A percentile compares a stretch with the other conserved stretches of the same genome.
phyloP scores from a whole-genome alignment of 2,113 vertebrate species.

The Triplophysa dalaica region DNA sequence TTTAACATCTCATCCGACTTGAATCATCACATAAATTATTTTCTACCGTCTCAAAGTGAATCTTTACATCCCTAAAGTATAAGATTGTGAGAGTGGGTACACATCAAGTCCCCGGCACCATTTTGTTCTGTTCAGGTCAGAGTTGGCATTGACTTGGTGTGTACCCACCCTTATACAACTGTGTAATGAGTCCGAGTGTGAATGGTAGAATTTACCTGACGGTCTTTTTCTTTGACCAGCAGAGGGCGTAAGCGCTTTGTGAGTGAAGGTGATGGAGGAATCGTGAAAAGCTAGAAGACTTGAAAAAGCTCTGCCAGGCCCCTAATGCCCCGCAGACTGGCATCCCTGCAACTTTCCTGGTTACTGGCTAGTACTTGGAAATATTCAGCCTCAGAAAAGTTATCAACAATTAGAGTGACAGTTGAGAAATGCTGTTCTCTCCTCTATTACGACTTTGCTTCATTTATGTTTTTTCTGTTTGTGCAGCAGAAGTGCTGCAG shows the following conservation, averaged over 20 bases:
- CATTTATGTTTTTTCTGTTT: not conserved
- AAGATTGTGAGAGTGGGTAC: too few species aligned
- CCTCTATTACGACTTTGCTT: constrained; percentile 15
- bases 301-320: not conserved
- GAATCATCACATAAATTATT: too few species aligned
- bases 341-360: constrained; percentile 8
- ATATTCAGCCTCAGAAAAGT: constrained; percentile 17
- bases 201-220: too few species aligned
- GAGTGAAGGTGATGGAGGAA: constrained; percentile 83
- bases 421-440: constrained; percentile 5
- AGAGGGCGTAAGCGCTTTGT: constrained; percentile 88
- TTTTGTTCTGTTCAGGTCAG: too few species aligned
- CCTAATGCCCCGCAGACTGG: constrained; percentile 1
- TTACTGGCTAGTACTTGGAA: too few species aligned
- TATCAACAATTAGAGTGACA: constrained; percentile 12
- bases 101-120: too few species aligned
- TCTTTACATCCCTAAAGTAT: too few species aligned
- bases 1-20: too few species aligned
- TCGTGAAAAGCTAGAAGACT: constrained; percentile 73
- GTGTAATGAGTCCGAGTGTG: too few species aligned
- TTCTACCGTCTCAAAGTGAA: too few species aligned
- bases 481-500: not conserved
- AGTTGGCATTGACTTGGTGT: too few species aligned
- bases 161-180: too few species aligned
- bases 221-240: constrained; percentile 36